phyloP scores from a whole-genome alignment of 2,797 vertebrate genomes.

The Enteromius anoplus region DNA sequence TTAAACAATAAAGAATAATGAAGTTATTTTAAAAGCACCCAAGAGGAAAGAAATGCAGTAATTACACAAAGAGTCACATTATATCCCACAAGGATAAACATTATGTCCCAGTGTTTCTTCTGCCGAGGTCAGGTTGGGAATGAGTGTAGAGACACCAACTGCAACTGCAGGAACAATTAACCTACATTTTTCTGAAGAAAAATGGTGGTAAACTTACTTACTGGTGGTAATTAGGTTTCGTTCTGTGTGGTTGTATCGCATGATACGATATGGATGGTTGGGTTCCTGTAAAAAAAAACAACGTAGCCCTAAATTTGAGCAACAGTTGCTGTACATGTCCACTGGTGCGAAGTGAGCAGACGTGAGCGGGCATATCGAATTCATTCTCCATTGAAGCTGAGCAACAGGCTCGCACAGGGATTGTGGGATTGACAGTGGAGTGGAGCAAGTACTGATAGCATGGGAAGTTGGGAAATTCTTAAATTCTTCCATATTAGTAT shows the following conservation, averaged over 20 bases:
- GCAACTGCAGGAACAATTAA: not conserved
- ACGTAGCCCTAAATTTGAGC: not conserved
- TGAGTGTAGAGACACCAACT: not conserved
- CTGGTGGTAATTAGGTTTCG: too few species aligned
- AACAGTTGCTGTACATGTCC: slow-evolving; percentile 1
- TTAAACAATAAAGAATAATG: not conserved
- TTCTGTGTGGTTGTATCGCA: not conserved
- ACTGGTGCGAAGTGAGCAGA: not conserved
- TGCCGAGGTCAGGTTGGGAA: not conserved
- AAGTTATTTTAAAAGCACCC: slow-evolving; percentile 25
- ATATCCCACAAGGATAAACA: slow-evolving; percentile 14
- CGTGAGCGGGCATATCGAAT: not conserved
- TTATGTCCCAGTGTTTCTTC: not conserved
- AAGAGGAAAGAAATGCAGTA: slow-evolving; percentile 4
- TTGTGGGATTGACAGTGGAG: slow-evolving; percentile 19
- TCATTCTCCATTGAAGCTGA: slow-evolving; percentile 2
- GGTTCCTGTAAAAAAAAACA: not conserved
- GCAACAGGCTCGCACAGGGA: not conserved
- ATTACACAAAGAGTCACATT: not conserved
- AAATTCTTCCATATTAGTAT: not conserved
- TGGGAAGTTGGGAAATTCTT: slow-evolving; percentile 2
- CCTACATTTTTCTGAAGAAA: not conserved
- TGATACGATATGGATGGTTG: not conserved
- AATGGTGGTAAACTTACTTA: not conserved
- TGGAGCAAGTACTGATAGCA: not conserved